Conservation (phyloP, 2,888 invertebrate species). For the Drosophila neutralis region DNA sequence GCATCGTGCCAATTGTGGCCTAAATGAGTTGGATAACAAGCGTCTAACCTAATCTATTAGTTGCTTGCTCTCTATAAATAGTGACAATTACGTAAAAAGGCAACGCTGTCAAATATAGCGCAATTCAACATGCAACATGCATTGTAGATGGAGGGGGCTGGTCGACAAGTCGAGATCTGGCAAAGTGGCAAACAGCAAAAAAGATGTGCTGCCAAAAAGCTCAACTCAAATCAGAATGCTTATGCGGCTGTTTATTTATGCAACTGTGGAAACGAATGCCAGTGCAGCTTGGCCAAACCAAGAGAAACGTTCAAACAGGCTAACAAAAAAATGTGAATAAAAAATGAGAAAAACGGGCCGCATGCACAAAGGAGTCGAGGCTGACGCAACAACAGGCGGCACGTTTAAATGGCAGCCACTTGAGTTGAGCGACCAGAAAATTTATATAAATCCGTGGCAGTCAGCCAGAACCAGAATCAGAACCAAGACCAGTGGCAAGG, state of each 20-base stretch:
- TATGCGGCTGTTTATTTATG: conserved; percentile 8
- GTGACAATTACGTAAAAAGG: neutral
- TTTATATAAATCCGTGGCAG: conserved; percentile 69
- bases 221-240: neutral
- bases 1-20: neutral
- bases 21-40: neutral
- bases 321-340: neutral
- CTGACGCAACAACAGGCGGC: neutral
- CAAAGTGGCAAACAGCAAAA: neutral
- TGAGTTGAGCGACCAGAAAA: conserved; percentile 59
- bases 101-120: neutral
- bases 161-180: neutral
- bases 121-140: neutral
- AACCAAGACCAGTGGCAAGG: neutral
- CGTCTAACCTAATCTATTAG: neutral
- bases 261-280: neutral
- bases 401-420: conserved; percentile 53
- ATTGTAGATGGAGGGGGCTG: neutral
- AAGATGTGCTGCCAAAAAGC: neutral
- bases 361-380: neutral
- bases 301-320: neutral
- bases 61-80: neutral
- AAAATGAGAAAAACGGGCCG: neutral
- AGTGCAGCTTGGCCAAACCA: conserved; percentile 10
- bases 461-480: conserved; percentile 33